phyloP scores from a whole-genome alignment of 2,113 vertebrate species.

The Cinclus mexicanus region DNA sequence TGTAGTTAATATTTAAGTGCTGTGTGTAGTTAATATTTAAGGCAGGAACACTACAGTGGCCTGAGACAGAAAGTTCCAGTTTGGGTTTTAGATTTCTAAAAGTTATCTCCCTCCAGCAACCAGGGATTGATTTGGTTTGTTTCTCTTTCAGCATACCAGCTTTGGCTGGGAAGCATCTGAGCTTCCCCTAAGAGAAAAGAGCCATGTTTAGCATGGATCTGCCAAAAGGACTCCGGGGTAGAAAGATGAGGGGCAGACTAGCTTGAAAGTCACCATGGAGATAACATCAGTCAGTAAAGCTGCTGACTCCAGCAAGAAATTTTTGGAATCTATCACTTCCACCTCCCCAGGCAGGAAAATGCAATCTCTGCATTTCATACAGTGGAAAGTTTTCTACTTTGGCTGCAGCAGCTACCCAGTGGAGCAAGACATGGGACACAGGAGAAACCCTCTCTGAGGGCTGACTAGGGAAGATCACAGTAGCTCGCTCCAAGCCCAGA shows the following conservation, averaged over 20 bases:
- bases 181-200: not conserved
- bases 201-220: not conserved
- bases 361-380: not conserved
- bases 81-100: not conserved
- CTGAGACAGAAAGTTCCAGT: not conserved
- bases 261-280: not conserved
- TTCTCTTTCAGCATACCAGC: not conserved
- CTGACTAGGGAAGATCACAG: accelerated
- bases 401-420: not conserved
- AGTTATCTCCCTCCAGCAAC: not conserved
- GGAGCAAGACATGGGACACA: not conserved
- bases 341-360: not conserved
- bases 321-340: not conserved
- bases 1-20: not conserved
- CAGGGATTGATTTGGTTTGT: not conserved
- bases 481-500: not conserved
- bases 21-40: not conserved
- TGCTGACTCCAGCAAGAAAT: not conserved
- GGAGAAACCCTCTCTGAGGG: not conserved
- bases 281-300: not conserved
- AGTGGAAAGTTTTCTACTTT: not conserved
- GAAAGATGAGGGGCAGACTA: not conserved
- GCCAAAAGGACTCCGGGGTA: not conserved
- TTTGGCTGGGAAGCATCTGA: not conserved
- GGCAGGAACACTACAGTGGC: not conserved